Evolutionary conservation across 2,797 vertebrate species (phyloP), one percentile per base, ranked within the genome.

Genomic region (Catamblyrhynchus diadema): DNA sequence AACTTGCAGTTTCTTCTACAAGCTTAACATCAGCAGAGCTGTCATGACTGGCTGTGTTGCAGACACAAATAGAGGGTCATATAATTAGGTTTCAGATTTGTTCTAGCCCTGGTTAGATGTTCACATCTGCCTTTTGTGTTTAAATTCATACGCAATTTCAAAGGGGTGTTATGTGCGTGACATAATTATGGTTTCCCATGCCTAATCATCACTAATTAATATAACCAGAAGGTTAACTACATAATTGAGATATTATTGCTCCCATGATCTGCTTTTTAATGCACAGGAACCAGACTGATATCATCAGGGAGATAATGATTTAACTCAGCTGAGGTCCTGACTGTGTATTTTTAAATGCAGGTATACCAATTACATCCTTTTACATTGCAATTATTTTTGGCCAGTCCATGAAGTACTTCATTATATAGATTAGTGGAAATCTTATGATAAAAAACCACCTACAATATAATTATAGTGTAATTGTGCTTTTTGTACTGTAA

Each of bases 201-300:
- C 74, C 92, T 93, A 94, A 96, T 97, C 91, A 95, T 96, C 62
- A 33, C 80, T 96, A 96, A 96, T 96, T 97, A 93, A 93, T 93
- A 91, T 66, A 96, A 94, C 85, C 91, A 94, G 94, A 96, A 96
- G 87, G 95, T 96, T 97, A 96, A 97, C 86, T 94, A 84, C 72
- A 88, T 93, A 94, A 96, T 73, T 95, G 81, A 91, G 87, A 71
- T 85, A 88, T 95, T 93, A 92, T 95, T 94, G 79, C 84, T 93
- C 85, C 79, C 91, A 69, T 75, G 84, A 91, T 93, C 88, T 96
- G 61, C 50, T 83, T 95, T 95, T 86, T 91, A 95, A 94, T 84
- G 56, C 87, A 86, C 69, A 93, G 47, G 78, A 94, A 90, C 66
- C 85, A 95, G 54, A 75, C 51, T 83, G 72, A 92, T 91, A 89